phyloP scores from a whole-genome alignment of 2,888 invertebrate species.

The Pheosia gnoma region DNA sequence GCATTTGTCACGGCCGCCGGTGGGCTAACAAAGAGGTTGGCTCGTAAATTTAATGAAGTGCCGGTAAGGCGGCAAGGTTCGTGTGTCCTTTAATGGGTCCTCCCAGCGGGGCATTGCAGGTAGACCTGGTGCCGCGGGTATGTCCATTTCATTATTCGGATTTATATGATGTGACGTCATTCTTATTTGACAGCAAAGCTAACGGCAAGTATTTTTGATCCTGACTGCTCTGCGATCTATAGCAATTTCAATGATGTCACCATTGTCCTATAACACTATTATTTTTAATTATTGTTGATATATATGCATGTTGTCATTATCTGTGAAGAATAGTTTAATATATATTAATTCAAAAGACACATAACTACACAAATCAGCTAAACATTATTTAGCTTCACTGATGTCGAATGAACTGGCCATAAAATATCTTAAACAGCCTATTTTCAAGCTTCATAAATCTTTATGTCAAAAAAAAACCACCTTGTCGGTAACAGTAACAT shows the following conservation, averaged over 20 bases:
- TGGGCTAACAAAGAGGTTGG: conserved; percentile 49
- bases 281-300: too few relatives aligned
- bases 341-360: too few relatives aligned
- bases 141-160: background rate
- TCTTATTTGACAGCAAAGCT: too few relatives aligned
- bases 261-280: too few relatives aligned
- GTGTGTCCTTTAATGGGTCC: conserved; percentile 25
- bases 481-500: conserved; percentile 33
- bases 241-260: too few relatives aligned
- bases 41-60: conserved; percentile 70
- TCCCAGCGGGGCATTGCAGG: conserved; percentile 50
- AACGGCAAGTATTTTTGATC: too few relatives aligned
- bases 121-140: conserved; percentile 11
- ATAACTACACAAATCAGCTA: too few relatives aligned
- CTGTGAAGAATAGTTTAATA: too few relatives aligned
- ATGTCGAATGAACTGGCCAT: background rate
- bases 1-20: conserved; percentile 20
- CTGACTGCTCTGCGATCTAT: too few relatives aligned
- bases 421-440: background rate
- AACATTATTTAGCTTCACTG: background rate
- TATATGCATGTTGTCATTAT: too few relatives aligned
- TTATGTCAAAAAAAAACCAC: background rate
- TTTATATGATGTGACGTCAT: background rate
- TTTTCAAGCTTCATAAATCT: background rate
- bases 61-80: conserved; percentile 42